Evolutionary conservation across 2,113 vertebrate genomes (phyloP).

Genomic region (Microcebus griseorufus): DNA sequence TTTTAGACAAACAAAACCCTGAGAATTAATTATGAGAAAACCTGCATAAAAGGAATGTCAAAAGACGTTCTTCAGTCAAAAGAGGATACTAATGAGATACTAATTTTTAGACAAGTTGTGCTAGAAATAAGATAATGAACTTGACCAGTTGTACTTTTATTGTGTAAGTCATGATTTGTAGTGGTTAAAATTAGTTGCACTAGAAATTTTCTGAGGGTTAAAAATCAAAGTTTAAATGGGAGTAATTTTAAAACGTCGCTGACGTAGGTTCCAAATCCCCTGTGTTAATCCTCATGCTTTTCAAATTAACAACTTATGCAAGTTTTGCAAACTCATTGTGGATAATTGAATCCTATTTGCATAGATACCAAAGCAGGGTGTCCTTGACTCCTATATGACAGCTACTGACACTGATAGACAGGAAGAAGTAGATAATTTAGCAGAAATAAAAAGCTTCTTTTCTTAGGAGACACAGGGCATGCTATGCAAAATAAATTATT

Average conservation of each 20-base stretch:
- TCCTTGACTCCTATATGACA: slow-evolving; percentile 9
- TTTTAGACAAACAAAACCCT: background rate
- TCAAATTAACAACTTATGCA: slow-evolving; percentile 37
- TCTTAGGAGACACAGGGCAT: background rate
- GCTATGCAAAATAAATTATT: background rate
- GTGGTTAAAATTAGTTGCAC: background rate
- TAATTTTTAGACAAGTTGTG: background rate
- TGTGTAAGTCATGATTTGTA: background rate
- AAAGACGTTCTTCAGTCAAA: background rate
- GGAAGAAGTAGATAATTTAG: slow-evolving; percentile 41
- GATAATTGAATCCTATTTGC: slow-evolving; percentile 24
- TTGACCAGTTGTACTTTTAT: background rate
- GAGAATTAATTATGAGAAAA: background rate
- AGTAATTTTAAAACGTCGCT: slow-evolving; percentile 31
- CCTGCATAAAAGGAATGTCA: background rate
- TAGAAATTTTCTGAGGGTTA: background rate
- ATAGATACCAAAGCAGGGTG: background rate
- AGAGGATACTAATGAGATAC: background rate
- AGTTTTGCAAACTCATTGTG: slow-evolving; percentile 23
- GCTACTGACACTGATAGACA: background rate
- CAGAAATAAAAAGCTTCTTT: slow-evolving; percentile 9
- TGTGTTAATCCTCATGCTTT: slow-evolving; percentile 26
- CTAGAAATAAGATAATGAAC: background rate
- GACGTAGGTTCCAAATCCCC: background rate
- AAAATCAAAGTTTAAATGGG: slow-evolving; percentile 26